Percentiles rank a stretch among this genome's conserved stretches.
Evolutionary conservation across 2,888 invertebrate species (phyloP).

Genomic region (Creontiades dilutus): DNA sequence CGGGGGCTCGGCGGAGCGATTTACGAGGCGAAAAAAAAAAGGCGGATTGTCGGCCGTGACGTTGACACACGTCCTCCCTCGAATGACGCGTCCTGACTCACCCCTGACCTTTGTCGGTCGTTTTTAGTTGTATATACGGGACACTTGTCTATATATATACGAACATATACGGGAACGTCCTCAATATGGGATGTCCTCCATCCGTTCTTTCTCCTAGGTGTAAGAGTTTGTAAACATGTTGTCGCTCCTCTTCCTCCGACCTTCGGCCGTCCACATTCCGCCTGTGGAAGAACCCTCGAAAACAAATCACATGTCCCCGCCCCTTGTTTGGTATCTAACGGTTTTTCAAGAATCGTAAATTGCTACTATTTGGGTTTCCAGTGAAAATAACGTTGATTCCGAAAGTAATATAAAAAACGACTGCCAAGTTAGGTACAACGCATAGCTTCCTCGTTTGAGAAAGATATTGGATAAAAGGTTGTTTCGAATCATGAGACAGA

Average conservation of each 20-base stretch:
- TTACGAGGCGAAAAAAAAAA: slow-evolving; percentile 30
- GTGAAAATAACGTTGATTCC: too few species aligned
- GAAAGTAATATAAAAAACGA: too few species aligned
- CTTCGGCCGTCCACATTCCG: background rate
- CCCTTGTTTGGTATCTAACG: background rate
- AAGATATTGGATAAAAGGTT: too few species aligned
- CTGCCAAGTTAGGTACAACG: too few species aligned
- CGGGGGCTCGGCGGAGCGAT: background rate
- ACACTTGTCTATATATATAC: background rate
- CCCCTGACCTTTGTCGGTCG: slow-evolving; percentile 5
- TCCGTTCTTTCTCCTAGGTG: background rate
- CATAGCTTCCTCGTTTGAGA: too few species aligned
- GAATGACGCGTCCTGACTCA: background rate
- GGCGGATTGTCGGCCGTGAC: slow-evolving; percentile 33
- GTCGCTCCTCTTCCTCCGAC: background rate
- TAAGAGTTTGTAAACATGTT: slow-evolving; percentile 11
- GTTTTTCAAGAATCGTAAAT: too few species aligned
- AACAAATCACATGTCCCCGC: background rate
- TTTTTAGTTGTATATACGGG: background rate
- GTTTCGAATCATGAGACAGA: too few species aligned
- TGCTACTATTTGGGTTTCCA: too few species aligned
- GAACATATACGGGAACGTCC: background rate
- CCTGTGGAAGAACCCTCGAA: background rate
- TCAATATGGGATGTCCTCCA: background rate
- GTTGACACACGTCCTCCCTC: slow-evolving; percentile 28